Base-by-base conservation (phyloP, 2,797 vertebrate genomes). In the Enteromius argenteus region DNA sequence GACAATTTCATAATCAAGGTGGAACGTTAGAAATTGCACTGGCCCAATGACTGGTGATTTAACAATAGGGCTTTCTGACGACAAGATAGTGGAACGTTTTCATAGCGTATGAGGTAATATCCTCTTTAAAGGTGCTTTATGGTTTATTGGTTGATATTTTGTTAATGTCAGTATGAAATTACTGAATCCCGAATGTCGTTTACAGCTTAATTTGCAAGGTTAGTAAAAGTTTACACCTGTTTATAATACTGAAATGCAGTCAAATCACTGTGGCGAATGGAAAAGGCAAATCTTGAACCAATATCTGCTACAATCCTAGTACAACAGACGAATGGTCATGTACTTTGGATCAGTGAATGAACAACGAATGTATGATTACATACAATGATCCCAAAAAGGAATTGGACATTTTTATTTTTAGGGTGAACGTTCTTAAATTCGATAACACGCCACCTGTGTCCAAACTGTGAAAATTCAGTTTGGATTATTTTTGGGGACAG, bases 21-120 rank as follows among this genome's bases (percentile, higher is more conserved):
- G 81, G 69, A 60, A 80, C 62, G 62, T 60, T 23, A 46, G 58
- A 84, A 87, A 89, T 87, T 87, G 88, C 88, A 89, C 88, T 77
- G 46, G 69, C 84, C 88, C 88, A 87, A 62, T 76, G 66, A 83
- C 46, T 67, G 39, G 39, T 3, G 17, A n/a, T 53, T 66, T 79
- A 74, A 68, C 72, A 75, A 58, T 30, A 4, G 14, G 27, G 5
- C 51, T 74, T 62, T 35, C 76, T 44, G 56, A 11, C 2, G 11
- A 66, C 44, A 74, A 30, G 27, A 82, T 66, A 75, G 46, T 75
- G 62, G 46, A 83, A 83, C 32, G 11, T 76, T 82, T 74, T 62
- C 13, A 75, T 76, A 83, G 81, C 60, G 46, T 62, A 21, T 56
- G 42, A 74, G 71, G 46, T 76, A 53, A 64, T 30, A 67, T 82